Evolutionary conservation across 2,888 invertebrate genomes (phyloP).

Genomic region (Dilophus febrilis): DNA sequence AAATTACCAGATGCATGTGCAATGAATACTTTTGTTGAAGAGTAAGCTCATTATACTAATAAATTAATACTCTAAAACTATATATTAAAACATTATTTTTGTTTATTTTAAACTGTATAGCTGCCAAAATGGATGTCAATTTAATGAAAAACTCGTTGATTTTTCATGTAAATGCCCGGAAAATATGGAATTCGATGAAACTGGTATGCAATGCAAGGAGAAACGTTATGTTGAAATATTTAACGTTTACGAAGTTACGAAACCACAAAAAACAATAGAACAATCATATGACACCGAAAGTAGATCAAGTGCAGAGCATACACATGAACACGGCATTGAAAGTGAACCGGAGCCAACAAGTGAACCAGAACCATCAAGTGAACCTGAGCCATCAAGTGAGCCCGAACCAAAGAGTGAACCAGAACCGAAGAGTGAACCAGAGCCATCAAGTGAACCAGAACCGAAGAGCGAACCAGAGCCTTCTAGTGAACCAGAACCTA

Average conservation of each 20-base stretch:
- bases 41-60: too few relatives aligned
- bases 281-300: conserved; percentile 8
- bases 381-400: conserved; percentile 21
- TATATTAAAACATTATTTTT: too few relatives aligned
- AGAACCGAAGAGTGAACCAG: conserved; percentile 25
- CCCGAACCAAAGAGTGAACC: conserved; percentile 21
- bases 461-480: conserved; percentile 14
- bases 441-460: conserved; percentile 21
- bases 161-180: conserved; percentile 49
- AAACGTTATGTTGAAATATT: conserved; percentile 14
- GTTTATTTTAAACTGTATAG: too few relatives aligned
- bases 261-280: conserved; percentile 30
- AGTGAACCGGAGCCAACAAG: conserved; percentile 12
- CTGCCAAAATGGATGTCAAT: conserved; percentile 50
- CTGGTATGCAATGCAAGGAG: conserved; percentile 18
- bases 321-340: conserved; percentile 14
- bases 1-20: conserved; percentile 45
- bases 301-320: neutral
- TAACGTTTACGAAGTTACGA: conserved; percentile 16
- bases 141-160: conserved; percentile 41
- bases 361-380: conserved; percentile 18
- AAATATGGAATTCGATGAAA: conserved; percentile 32
- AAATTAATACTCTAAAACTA: too few relatives aligned
- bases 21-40: too few relatives aligned
- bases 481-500: conserved; percentile 23